phyloP scores from a whole-genome alignment of 2,113 vertebrate species.

The Collichthys lucidus region DNA sequence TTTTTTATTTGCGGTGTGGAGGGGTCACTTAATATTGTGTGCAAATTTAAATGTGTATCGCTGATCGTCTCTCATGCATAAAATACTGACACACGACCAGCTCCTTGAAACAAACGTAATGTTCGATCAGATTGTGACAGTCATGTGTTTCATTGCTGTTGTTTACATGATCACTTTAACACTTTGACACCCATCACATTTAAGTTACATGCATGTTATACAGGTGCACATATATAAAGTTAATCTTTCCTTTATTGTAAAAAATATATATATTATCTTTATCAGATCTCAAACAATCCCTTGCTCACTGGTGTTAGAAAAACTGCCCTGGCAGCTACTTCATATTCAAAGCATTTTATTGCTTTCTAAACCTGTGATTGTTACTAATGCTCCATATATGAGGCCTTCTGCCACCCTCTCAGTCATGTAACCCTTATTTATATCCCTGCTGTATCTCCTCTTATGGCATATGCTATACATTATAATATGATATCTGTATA shows the following conservation, averaged over 20 bases:
- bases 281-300: not conserved
- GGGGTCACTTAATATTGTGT: too few relatives aligned
- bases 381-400: not conserved
- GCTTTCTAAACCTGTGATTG: not conserved
- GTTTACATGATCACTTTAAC: not conserved
- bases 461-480: not conserved
- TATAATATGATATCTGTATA: not conserved
- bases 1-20: too few relatives aligned
- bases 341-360: not conserved
- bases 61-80: too few relatives aligned
- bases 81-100: too few relatives aligned
- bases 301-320: not conserved
- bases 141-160: not conserved
- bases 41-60: too few relatives aligned
- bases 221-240: not conserved
- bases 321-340: not conserved
- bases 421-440: not conserved
- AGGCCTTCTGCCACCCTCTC: not conserved
- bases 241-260: not conserved
- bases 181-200: not conserved
- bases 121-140: not conserved
- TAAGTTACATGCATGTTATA: not conserved
- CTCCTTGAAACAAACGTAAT: not conserved
- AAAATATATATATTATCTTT: not conserved
- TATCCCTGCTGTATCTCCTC: not conserved